A percentile compares a stretch with the other conserved stretches of the same genome.
These are phyloP conservation scores for Drosophila buzzatii DNA, from an alignment of 2,888 invertebrate species.

Conservation along the genomic window DNA sequence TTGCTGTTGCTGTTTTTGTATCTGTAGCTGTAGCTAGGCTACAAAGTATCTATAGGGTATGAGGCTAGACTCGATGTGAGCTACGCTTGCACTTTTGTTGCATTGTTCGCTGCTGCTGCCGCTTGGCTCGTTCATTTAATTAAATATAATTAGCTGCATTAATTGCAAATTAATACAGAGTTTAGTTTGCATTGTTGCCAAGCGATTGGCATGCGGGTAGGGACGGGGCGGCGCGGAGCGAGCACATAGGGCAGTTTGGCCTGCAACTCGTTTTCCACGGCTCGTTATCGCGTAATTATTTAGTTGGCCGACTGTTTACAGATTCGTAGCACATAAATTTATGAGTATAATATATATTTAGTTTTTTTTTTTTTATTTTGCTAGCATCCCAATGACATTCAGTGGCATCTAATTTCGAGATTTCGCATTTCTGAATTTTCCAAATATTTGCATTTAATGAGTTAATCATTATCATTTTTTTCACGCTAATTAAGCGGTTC, in stretches of 20 bases:
- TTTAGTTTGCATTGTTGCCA: constrained; percentile 71
- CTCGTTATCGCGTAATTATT: constrained; percentile 74
- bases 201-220: constrained; percentile 13
- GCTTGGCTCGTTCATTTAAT: constrained; percentile 78
- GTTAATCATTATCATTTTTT: constrained; percentile 38
- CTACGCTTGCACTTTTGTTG: constrained; percentile 33
- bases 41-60: constrained; percentile 48
- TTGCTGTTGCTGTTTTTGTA: background rate
- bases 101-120: constrained; percentile 61
- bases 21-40: constrained; percentile 17
- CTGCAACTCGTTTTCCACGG: constrained; percentile 70
- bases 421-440: constrained; percentile 8
- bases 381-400: constrained; percentile 42
- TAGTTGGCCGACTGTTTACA: constrained; percentile 38
- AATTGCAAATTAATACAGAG: constrained; percentile 82
- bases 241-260: constrained; percentile 2
- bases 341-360: constrained; percentile 10
- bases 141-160: constrained; percentile 81
- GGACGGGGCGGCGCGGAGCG: too few species aligned
- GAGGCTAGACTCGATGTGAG: constrained; percentile 18
- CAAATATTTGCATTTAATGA: constrained; percentile 58
- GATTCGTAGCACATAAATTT: constrained; percentile 45
- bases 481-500: constrained; percentile 14
- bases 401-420: constrained; percentile 7
- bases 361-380: background rate